Conservation (phyloP, 2,888 invertebrate species). For the Desoria tigrina region DNA sequence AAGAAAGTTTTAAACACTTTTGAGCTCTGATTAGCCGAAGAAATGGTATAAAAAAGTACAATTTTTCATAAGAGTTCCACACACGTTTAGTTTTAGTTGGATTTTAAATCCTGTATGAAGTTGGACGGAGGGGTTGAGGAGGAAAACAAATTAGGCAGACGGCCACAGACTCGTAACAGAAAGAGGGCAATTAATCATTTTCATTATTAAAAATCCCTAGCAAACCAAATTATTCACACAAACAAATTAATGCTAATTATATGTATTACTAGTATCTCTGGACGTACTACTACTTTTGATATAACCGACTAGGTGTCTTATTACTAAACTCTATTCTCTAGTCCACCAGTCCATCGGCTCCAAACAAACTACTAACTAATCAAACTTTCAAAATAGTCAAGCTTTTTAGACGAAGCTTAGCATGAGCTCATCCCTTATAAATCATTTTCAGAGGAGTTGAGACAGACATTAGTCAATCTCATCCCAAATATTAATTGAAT, state of each 20-base stretch:
- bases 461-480: conserved; percentile 31
- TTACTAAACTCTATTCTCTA: no score
- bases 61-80: conserved; percentile 17
- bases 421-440: conserved; percentile 22
- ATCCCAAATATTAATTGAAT: conserved; percentile 31
- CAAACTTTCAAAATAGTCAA: no score
- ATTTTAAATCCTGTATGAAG: neutral
- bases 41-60: conserved; percentile 5
- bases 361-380: no score
- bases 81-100: conserved; percentile 11
- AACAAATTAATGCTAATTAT: conserved; percentile 53
- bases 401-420: neutral
- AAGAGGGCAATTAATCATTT: conserved; percentile 51
- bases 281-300: neutral
- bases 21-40: neutral
- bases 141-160: conserved; percentile 41
- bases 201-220: conserved; percentile 23
- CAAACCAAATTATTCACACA: conserved; percentile 53
- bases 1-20: conserved; percentile 13
- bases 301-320: no score
- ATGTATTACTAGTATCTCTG: conserved; percentile 43
- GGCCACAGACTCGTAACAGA: conserved; percentile 35
- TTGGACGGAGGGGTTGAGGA: conserved; percentile 26
- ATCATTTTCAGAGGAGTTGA: conserved; percentile 27
- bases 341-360: no score